phyloP scores from a whole-genome alignment of 1,140 invertebrate species.

The Panulirus ornatus region DNA sequence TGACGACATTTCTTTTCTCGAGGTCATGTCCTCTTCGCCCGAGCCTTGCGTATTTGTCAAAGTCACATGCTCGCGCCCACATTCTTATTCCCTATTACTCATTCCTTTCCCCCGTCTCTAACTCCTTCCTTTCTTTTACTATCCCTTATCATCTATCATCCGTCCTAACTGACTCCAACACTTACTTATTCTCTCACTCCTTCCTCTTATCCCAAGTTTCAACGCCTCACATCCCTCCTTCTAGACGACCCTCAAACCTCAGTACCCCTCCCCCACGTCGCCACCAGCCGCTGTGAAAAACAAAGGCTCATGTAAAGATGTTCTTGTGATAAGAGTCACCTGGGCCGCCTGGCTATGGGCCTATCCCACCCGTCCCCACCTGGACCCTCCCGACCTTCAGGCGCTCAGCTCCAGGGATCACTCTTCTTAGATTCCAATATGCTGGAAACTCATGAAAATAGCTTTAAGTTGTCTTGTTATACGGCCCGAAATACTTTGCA shows the following conservation, averaged over 20 bases:
- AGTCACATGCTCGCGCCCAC: too few relatives aligned
- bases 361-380: constrained; percentile 50
- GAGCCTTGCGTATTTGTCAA: too few relatives aligned
- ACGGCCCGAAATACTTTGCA: constrained; percentile 30
- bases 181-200: neutral
- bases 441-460: constrained; percentile 60
- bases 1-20: too few relatives aligned
- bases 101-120: neutral
- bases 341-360: constrained; percentile 58
- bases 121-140: neutral
- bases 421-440: constrained; percentile 48
- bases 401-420: constrained; percentile 49
- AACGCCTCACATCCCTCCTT: neutral
- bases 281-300: constrained; percentile 71
- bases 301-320: constrained; percentile 72
- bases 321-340: constrained; percentile 62
- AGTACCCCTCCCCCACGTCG: constrained; percentile 20
- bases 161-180: too few relatives aligned
- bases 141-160: neutral
- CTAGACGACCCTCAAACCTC: neutral
- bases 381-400: constrained; percentile 42
- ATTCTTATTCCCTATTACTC: neutral
- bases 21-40: too few relatives aligned
- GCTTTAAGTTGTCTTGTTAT: constrained; percentile 9
- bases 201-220: neutral